These are phyloP conservation scores for Varecia variegata DNA, from an alignment of 2,797 vertebrate genomes.

Conservation along the genomic window DNA sequence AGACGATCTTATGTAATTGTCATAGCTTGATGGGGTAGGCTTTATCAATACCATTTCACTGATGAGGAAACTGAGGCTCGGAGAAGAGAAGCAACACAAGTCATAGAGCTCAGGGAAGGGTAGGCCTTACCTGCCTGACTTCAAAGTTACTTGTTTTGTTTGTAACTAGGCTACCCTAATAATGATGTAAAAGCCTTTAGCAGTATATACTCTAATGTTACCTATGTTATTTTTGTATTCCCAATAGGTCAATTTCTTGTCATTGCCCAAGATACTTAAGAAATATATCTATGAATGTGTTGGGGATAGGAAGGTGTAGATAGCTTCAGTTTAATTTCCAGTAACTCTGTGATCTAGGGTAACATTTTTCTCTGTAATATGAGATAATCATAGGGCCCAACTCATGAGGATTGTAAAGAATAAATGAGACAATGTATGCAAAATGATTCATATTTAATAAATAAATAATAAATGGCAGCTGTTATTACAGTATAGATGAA, in stretches of 20 bases:
- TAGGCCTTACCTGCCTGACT: background rate
- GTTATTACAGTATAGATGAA: background rate
- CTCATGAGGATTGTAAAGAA: background rate
- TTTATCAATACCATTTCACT: background rate
- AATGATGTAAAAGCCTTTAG: background rate
- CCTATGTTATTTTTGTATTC: background rate
- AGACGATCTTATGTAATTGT: background rate
- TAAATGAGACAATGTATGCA: background rate
- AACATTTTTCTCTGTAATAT: background rate
- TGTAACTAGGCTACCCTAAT: background rate
- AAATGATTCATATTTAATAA: background rate
- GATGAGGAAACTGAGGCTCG: background rate
- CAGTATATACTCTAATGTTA: background rate
- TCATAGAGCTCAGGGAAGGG: background rate
- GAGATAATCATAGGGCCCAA: background rate
- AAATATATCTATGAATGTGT: background rate
- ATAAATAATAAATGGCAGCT: background rate
- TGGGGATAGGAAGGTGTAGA: background rate
- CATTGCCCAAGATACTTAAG: background rate
- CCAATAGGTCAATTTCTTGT: background rate
- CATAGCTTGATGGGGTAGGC: background rate
- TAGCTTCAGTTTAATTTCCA: background rate
- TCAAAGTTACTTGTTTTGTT: background rate
- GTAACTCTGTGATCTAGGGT: background rate
- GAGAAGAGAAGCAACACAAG: background rate